Percentiles rank a stretch among this genome's conserved stretches.
phyloP scores from a whole-genome alignment of 2,797 vertebrate species.

The Ctenopoma multispine region DNA sequence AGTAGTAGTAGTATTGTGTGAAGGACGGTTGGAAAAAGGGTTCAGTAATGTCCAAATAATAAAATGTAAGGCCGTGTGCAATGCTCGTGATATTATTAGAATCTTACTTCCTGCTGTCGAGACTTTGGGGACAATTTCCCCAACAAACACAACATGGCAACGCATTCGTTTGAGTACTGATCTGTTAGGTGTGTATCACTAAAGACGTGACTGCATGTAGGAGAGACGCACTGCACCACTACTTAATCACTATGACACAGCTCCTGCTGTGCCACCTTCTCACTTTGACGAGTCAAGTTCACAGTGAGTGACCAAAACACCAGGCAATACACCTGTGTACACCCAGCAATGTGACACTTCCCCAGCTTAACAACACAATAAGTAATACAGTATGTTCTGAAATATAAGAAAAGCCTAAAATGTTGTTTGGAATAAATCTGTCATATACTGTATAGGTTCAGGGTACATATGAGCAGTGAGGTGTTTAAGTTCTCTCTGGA shows the following conservation, averaged over 20 bases:
- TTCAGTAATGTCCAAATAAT: too few relatives aligned
- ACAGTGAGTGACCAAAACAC: slow-evolving; percentile 5
- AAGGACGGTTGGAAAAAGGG: neutral
- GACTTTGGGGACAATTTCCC: neutral
- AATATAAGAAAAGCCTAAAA: too few relatives aligned
- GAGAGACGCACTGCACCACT: slow-evolving; percentile 27
- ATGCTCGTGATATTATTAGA: neutral
- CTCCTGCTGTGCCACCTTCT: slow-evolving; percentile 28
- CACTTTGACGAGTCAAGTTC: slow-evolving; percentile 18
- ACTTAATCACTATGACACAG: slow-evolving; percentile 23
- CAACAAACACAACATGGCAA: neutral
- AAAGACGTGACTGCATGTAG: neutral
- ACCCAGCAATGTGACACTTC: neutral
- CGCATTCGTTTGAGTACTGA: neutral
- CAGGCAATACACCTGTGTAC: neutral
- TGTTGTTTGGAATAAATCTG: too few relatives aligned
- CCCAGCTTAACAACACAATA: neutral
- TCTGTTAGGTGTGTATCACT: neutral
- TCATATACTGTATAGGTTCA: too few relatives aligned
- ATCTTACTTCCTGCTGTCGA: neutral
- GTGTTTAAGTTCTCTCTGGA: neutral
- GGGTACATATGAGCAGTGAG: too few relatives aligned
- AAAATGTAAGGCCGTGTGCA: neutral
- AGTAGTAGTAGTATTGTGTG: neutral
- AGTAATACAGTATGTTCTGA: neutral